These are phyloP conservation scores for Ericerus pela DNA, from an alignment of 1,140 invertebrate genomes.

Conservation along the genomic window DNA sequence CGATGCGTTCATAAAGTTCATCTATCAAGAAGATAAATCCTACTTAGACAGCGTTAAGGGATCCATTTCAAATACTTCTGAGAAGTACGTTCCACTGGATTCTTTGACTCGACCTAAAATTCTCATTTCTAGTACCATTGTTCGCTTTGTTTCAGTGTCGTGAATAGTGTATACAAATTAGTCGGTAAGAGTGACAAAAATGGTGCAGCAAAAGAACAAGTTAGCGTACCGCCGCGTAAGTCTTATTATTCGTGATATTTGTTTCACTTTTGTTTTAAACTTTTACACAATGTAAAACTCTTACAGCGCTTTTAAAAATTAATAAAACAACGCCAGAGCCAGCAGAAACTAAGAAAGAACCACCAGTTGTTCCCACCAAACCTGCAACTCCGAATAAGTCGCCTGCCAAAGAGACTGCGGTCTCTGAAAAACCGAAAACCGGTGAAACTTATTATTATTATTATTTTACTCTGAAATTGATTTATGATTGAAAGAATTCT, in stretches of 20 bases:
- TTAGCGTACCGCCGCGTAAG: too few relatives aligned
- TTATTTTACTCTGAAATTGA: too few relatives aligned
- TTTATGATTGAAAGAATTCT: too few relatives aligned
- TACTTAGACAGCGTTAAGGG: conserved; percentile 29
- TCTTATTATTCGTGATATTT: too few relatives aligned
- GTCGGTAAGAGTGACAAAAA: background rate
- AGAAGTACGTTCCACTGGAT: background rate
- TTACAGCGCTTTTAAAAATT: too few relatives aligned
- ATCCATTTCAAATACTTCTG: background rate
- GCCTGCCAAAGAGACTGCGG: background rate
- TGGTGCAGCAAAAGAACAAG: too few relatives aligned
- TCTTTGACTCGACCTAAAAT: too few relatives aligned
- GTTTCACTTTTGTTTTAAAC: too few relatives aligned
- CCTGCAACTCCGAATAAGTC: background rate
- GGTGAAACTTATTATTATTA: too few relatives aligned
- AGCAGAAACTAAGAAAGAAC: background rate
- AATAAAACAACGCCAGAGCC: background rate
- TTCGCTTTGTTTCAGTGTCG: background rate
- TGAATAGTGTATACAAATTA: background rate
- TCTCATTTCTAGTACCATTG: too few relatives aligned
- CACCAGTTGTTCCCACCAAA: background rate
- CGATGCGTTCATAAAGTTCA: conserved; percentile 45
- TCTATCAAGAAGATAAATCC: conserved; percentile 47
- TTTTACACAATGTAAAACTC: too few relatives aligned
- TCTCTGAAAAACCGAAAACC: too few relatives aligned